Percentiles rank a stretch among this genome's conserved stretches.
Evolutionary conservation across 2,888 invertebrate species (phyloP).

Genomic region (Synergus japonicus): DNA sequence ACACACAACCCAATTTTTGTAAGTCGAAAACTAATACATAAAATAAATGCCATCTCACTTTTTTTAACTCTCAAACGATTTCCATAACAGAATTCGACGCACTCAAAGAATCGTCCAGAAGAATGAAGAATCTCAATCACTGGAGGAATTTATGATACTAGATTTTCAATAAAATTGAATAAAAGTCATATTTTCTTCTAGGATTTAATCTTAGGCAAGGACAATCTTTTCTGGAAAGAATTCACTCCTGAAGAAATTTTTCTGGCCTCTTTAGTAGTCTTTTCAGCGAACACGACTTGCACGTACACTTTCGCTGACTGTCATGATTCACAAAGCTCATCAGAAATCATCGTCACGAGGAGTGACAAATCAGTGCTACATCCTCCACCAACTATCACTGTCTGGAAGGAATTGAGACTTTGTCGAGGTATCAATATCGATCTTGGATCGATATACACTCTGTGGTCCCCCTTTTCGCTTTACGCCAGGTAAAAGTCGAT

Average conservation of each 20-base stretch:
- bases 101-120: not conserved
- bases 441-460: slow-evolving; percentile 7
- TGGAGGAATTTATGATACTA: not conserved
- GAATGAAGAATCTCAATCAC: not conserved
- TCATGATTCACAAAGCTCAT: slow-evolving; percentile 24
- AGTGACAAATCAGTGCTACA: slow-evolving; percentile 7
- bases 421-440: slow-evolving; percentile 19
- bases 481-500: slow-evolving; percentile 17
- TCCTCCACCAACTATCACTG: slow-evolving; percentile 7
- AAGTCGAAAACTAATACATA: not conserved
- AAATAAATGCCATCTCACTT: not conserved
- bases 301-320: slow-evolving; percentile 26
- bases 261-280: not conserved
- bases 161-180: not conserved
- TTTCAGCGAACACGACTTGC: not conserved
- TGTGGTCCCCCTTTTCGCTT: slow-evolving; percentile 29
- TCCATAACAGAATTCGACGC: not conserved
- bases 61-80: not conserved
- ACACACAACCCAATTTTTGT: not conserved
- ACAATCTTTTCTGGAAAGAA: not conserved
- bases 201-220: no score
- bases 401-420: not conserved
- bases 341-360: slow-evolving; percentile 15
- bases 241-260: not conserved
- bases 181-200: no score